Conservation (phyloP, 2,113 vertebrate genomes). For the Numida meleagris region DNA sequence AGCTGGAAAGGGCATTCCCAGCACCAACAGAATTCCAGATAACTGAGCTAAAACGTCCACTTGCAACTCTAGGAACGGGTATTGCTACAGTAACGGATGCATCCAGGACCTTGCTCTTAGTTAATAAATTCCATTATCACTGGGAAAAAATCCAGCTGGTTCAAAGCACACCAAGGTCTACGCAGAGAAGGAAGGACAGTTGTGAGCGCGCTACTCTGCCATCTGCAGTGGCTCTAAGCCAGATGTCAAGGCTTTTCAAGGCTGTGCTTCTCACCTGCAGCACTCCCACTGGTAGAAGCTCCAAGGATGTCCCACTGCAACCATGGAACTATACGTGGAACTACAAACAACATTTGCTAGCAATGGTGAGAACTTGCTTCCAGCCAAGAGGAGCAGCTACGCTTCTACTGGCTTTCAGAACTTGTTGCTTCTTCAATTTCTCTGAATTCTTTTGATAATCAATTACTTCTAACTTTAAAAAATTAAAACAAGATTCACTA, state of each 20-base stretch:
- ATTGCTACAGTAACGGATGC: not conserved
- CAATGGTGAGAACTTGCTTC: not conserved
- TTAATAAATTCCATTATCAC: not conserved
- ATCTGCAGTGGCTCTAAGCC: not conserved
- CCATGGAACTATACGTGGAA: not conserved
- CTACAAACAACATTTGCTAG: not conserved
- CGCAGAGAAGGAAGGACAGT: not conserved
- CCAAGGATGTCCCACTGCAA: not conserved
- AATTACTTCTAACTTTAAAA: not conserved
- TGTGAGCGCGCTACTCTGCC: not conserved
- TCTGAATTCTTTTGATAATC: not conserved
- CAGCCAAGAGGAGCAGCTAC: not conserved
- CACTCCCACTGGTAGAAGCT: not conserved
- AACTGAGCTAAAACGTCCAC: not conserved
- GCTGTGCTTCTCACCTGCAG: not conserved
- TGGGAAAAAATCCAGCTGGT: not conserved
- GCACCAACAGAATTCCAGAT: not conserved
- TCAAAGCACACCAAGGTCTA: not conserved
- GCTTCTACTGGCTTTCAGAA: not conserved
- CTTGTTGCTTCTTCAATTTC: not conserved
- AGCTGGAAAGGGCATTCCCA: not conserved
- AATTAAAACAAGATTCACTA: not conserved
- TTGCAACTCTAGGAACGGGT: not conserved
- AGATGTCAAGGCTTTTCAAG: conserved; percentile 14
- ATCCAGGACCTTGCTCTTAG: not conserved